A percentile compares a stretch with the other conserved stretches of the same genome.
Conservation (phyloP, 2,888 invertebrate genomes). For the Isoperla grammatica region DNA sequence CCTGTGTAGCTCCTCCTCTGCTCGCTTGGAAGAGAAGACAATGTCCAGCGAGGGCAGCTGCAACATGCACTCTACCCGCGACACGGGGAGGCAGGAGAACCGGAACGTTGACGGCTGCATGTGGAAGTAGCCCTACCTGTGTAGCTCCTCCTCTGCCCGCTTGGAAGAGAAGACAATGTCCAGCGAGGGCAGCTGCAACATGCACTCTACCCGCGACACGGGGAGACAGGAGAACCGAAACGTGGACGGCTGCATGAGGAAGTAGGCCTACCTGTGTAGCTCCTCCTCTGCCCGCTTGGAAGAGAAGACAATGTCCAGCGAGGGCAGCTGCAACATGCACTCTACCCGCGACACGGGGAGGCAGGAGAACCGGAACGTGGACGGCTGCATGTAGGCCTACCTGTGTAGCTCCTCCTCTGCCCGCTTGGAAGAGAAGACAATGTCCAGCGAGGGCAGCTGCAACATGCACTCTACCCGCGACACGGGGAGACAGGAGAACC, state of each 20-base stretch:
- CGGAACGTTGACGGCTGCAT: conserved; percentile 96
- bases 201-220: conserved; percentile 91
- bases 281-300: conserved; percentile 82
- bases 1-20: conserved; percentile 78
- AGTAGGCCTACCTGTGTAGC: too few relatives aligned
- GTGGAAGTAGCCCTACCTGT: conserved; percentile 93
- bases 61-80: conserved; percentile 91
- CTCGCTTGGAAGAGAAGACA: conserved; percentile 90
- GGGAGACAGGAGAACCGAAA: conserved; percentile 95
- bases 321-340: conserved; percentile 91
- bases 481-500: conserved; percentile 93
- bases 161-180: conserved; percentile 96
- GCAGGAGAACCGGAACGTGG: conserved; percentile 93
- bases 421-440: conserved; percentile 92
- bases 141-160: conserved; percentile 75
- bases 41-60: conserved; percentile 95
- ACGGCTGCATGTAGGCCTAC: conserved; percentile 97
- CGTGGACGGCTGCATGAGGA: conserved; percentile 96
- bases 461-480: conserved; percentile 94
- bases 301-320: conserved; percentile 95
- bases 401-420: conserved; percentile 62
- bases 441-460: conserved; percentile 92
- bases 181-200: conserved; percentile 91
- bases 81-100: conserved; percentile 93
- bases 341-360: conserved; percentile 92